phyloP scores from a whole-genome alignment of 2,888 invertebrate species.

The Thelaira solivaga region DNA sequence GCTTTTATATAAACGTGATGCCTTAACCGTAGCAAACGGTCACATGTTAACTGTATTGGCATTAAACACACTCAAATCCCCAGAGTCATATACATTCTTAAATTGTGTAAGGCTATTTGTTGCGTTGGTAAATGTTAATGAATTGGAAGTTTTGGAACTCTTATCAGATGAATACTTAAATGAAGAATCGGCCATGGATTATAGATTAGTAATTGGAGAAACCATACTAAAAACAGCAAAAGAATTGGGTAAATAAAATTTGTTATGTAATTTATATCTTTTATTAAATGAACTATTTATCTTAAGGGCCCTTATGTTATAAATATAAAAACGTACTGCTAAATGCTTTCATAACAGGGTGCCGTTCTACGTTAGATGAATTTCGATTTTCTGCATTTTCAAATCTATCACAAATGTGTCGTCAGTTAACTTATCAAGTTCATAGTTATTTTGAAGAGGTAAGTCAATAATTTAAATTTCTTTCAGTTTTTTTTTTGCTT shows the following conservation, averaged over 20 bases:
- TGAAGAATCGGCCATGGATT: constrained; percentile 70
- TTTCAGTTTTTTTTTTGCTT: neutral
- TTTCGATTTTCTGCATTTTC: constrained; percentile 75
- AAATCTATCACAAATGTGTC: constrained; percentile 74
- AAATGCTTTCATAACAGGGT: constrained; percentile 74
- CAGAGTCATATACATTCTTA: constrained; percentile 76
- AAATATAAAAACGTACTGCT: constrained; percentile 73
- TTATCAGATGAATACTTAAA: constrained; percentile 74
- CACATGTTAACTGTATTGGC: constrained; percentile 74
- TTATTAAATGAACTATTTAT: neutral
- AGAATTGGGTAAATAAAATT: constrained; percentile 69
- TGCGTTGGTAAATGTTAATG: constrained; percentile 70
- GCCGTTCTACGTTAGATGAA: constrained; percentile 70
- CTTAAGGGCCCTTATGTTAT: constrained; percentile 73
- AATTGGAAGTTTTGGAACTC: constrained; percentile 73
- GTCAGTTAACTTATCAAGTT: constrained; percentile 74
- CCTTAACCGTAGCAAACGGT: constrained; percentile 68
- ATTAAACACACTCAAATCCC: constrained; percentile 70
- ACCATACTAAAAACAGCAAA: constrained; percentile 73
- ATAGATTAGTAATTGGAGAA: constrained; percentile 75
- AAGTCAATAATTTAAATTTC: neutral
- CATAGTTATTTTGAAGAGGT: constrained; percentile 76
- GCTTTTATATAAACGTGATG: constrained; percentile 69
- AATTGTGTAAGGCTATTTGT: constrained; percentile 75
- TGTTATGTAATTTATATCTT: neutral